Evolutionary conservation across 2,113 vertebrate species (phyloP).

Genomic region (Chlamydotis undulata): DNA sequence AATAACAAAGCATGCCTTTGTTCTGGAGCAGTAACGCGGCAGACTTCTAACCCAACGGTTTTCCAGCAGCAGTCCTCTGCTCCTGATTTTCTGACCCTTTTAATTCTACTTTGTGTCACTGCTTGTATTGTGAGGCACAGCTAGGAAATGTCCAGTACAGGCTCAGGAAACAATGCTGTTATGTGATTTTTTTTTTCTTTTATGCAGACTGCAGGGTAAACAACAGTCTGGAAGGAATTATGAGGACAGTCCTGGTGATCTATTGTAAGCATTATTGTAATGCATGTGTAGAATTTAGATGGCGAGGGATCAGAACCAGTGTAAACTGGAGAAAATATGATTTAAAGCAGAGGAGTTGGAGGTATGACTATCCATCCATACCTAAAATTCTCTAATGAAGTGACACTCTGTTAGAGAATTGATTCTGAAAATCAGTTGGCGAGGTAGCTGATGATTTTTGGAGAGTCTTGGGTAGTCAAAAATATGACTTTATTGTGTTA

Average conservation of each 20-base stretch:
- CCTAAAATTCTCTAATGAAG: background rate
- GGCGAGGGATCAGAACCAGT: background rate
- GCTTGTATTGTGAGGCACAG: background rate
- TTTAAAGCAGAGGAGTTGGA: background rate
- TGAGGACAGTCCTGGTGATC: background rate
- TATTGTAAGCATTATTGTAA: background rate
- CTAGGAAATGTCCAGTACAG: background rate
- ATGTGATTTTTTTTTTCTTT: background rate
- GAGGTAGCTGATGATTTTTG: background rate
- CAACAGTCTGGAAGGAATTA: background rate
- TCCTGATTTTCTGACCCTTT: background rate
- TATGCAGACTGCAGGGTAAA: background rate
- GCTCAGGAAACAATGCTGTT: background rate
- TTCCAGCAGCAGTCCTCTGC: background rate
- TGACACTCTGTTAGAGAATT: background rate
- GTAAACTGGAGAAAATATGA: background rate
- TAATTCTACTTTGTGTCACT: background rate
- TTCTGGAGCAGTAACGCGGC: background rate
- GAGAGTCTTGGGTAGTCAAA: background rate
- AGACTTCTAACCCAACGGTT: background rate
- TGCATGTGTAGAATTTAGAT: background rate
- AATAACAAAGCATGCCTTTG: background rate
- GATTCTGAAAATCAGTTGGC: background rate
- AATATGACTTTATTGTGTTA: background rate
- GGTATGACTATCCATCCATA: background rate